Evolutionary conservation across 2,113 vertebrate species (phyloP).

Genomic region (Rallus limicola): DNA sequence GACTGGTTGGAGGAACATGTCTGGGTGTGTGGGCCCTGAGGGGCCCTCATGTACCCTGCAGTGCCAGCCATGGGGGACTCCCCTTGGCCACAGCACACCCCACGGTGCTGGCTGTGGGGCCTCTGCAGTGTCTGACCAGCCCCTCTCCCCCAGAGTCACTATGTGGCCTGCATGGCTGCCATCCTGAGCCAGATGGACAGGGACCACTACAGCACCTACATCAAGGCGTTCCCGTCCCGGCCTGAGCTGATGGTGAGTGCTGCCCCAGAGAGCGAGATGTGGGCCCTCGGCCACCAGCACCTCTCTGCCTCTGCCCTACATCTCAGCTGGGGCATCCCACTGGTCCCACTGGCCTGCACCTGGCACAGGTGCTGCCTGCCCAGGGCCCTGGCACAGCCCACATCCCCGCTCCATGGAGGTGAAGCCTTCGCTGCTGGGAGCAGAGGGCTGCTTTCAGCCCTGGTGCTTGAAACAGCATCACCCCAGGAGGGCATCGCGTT

Average conservation of each 20-base stretch:
- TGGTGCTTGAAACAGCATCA: rapidly evolving
- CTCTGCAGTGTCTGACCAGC: neutral
- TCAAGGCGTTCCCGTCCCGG: conserved; percentile 37
- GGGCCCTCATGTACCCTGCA: rapidly evolving
- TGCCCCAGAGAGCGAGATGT: rapidly evolving
- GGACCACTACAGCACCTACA: conserved; percentile 57
- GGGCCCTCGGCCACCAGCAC: rapidly evolving
- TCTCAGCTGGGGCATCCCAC: neutral
- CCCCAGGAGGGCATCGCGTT: rapidly evolving
- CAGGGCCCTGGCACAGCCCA: rapidly evolving
- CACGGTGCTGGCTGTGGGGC: rapidly evolving
- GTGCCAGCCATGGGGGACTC: too few species aligned
- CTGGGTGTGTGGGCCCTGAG: rapidly evolving
- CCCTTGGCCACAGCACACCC: neutral
- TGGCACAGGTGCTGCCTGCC: neutral
- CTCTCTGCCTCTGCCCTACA: neutral
- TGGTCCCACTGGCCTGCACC: neutral
- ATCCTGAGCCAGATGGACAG: conserved; percentile 71
- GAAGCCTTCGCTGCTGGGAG: neutral
- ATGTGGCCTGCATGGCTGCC: conserved; percentile 68
- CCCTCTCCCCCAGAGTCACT: conserved; percentile 48
- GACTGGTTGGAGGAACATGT: rapidly evolving
- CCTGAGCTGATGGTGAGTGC: conserved; percentile 62
- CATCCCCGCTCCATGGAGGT: rapidly evolving
- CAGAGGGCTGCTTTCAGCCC: neutral